A percentile compares a stretch with the other conserved stretches of the same genome.
Conservation (phyloP, 2,113 vertebrate species). For the Procavia capensis region DNA sequence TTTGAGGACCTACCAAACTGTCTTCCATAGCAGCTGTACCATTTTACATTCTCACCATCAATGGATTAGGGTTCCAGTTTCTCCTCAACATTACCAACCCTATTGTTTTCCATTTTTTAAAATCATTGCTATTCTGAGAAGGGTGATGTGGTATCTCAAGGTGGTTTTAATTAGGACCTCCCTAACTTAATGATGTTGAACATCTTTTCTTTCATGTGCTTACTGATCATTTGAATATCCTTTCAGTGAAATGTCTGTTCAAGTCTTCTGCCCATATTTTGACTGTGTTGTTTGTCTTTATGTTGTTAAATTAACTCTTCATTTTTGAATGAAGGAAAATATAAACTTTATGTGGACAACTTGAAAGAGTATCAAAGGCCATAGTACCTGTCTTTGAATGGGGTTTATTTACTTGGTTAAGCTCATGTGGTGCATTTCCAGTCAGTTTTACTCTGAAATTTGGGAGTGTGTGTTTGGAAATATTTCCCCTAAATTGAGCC, state of each 20-base stretch:
- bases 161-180: conserved; percentile 19
- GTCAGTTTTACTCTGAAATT: conserved; percentile 53
- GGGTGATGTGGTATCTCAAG: background rate
- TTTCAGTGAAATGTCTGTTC: background rate
- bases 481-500: conserved; percentile 19
- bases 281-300: background rate
- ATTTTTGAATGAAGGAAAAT: conserved; percentile 55
- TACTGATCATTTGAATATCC: background rate
- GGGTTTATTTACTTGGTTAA: conserved; percentile 15
- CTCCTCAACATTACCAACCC: background rate
- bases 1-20: background rate
- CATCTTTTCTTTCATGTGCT: background rate
- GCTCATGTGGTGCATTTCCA: conserved; percentile 41
- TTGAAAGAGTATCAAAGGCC: background rate
- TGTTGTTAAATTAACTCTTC: background rate
- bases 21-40: background rate
- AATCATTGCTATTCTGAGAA: background rate
- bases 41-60: background rate
- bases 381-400: background rate
- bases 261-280: background rate
- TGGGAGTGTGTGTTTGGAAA: conserved; percentile 43
- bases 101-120: background rate
- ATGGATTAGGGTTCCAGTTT: background rate
- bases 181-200: background rate
- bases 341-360: background rate